phyloP scores from a whole-genome alignment of 1,140 invertebrate genomes.

The Neotoxoptera formosana region DNA sequence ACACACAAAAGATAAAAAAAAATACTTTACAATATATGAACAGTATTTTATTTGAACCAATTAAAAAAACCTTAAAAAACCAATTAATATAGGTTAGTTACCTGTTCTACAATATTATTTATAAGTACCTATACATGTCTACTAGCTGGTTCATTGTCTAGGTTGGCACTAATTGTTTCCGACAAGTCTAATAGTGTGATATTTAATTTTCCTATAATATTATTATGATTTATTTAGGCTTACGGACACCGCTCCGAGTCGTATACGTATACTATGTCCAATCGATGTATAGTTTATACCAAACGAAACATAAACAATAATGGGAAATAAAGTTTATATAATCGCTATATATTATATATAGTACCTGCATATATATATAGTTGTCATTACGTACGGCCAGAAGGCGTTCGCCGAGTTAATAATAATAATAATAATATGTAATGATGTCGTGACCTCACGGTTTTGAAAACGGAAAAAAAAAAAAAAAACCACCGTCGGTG shows the following conservation, averaged over 20 bases:
- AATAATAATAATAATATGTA: not conserved
- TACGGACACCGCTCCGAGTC: not conserved
- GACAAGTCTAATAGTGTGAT: not conserved
- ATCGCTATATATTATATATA: no score
- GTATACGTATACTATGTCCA: no score
- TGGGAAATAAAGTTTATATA: not conserved
- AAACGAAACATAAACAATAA: not conserved
- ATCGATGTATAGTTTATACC: not conserved
- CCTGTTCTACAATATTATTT: not conserved
- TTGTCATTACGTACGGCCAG: not conserved
- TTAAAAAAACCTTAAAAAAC: not conserved
- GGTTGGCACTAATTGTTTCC: not conserved
- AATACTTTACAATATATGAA: not conserved
- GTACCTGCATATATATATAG: no score
- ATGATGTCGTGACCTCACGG: not conserved
- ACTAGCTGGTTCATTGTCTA: not conserved
- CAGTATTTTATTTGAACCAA: not conserved
- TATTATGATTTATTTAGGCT: not conserved
- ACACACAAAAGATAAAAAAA: not conserved
- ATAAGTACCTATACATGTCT: not conserved
- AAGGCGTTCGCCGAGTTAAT: not conserved
- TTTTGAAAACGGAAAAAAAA: no score
- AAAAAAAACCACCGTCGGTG: not conserved
- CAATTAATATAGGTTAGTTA: not conserved
- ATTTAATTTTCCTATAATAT: not conserved